These are phyloP conservation scores for Ophonus ardosiacus DNA, from an alignment of 2,888 invertebrate species.

Conservation along the genomic window DNA sequence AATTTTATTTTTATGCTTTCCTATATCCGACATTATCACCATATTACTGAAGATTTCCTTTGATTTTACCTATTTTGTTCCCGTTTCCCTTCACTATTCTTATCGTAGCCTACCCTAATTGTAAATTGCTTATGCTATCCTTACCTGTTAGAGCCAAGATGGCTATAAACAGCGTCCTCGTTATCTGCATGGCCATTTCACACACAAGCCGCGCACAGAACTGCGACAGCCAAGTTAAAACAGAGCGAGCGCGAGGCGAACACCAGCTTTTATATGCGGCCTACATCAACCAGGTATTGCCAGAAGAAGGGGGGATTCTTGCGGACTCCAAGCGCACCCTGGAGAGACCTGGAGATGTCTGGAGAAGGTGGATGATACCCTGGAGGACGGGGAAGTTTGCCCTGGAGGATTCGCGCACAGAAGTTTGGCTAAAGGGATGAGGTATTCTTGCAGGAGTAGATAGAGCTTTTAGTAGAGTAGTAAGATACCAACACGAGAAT, in stretches of 20 bases:
- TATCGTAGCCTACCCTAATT: too few species aligned
- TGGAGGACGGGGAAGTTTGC: background rate
- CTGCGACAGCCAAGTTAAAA: conserved; percentile 15
- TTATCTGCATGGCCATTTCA: conserved; percentile 16
- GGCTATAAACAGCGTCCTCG: conserved; percentile 1
- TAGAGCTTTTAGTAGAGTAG: too few species aligned
- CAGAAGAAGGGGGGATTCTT: background rate
- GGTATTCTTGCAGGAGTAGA: too few species aligned
- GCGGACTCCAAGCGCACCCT: background rate
- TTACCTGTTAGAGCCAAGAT: background rate
- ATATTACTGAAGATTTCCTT: too few species aligned
- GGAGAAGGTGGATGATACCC: background rate
- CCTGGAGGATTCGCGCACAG: too few species aligned
- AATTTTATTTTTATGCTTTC: too few species aligned
- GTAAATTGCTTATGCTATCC: background rate
- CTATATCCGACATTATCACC: too few species aligned
- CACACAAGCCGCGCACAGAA: conserved; percentile 25
- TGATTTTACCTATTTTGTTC: too few species aligned
- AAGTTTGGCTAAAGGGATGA: too few species aligned
- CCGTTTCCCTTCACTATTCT: too few species aligned
- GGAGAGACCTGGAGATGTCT: background rate
- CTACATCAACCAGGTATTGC: conserved; percentile 5
- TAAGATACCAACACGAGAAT: too few species aligned
- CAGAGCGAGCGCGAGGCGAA: conserved; percentile 5
- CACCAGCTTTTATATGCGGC: conserved; percentile 29